Base-by-base conservation (phyloP, 1,140 invertebrate species). In the Wasmannia auropunctata region DNA sequence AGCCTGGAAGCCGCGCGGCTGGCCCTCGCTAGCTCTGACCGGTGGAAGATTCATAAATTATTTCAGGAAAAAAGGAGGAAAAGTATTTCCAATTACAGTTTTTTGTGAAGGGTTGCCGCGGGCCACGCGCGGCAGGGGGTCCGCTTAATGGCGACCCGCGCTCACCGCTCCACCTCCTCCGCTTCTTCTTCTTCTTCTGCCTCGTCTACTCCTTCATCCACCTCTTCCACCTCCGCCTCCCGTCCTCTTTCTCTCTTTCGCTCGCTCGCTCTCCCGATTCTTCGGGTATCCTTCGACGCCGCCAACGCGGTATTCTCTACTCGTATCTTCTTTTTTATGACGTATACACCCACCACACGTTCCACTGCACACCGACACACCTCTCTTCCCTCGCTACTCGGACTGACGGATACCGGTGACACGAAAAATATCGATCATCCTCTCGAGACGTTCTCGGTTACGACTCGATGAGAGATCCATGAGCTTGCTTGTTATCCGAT, bases 111-210 rank as follows among this genome's bases (percentile, higher is more conserved):
- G 92, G 93, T 93, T 93, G 93, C 93, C 93, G 92, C 92, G 92
- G 95, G 95, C 94, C 92, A 95, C 94, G 88, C 94, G 91, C 94
- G 91, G 93, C 94, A 95, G 94, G 95, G 95, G 95, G 93, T 93
- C 93, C 90, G 92, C 94, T 95, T 95, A 95, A 95, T 95, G 94
- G 95, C 95, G 94, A 95, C 94, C 94, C 93, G 93, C 94, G 89
- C 93, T 92, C 93, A 92, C 93, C 92, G 91, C 91, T 90, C 90
- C 91, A 91, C 91, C 91, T 88, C 91, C 87, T 75, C 92, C 84
- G 54, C 65, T 70, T 79, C 86, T 69, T 88, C 88, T 63, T 65
- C 63, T 67, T 86, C 91, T 87, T 85, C 91, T 86, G 83, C 80
- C 85, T 84, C 90, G 85, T 79, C 77, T 86, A 40, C 80, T 74